A percentile compares a stretch with the other conserved stretches of the same genome.
Evolutionary conservation across 2,113 vertebrate genomes (phyloP).

Genomic region (Tylochromis polylepis): DNA sequence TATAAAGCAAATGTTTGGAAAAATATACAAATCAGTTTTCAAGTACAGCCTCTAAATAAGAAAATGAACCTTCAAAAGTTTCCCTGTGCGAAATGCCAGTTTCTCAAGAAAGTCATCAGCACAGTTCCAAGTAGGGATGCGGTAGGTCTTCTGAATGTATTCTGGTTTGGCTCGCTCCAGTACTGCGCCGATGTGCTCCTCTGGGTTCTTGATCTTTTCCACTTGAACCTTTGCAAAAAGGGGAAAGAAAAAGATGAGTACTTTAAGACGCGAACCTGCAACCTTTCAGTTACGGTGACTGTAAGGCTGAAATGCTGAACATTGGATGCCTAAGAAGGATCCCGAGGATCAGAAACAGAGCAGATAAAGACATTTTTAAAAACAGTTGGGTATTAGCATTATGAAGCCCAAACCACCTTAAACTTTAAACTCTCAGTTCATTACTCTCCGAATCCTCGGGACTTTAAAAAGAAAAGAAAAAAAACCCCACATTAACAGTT

Average conservation of each 20-base stretch:
- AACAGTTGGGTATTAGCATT: background rate
- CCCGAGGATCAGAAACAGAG: background rate
- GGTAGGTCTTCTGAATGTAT: constrained; percentile 93
- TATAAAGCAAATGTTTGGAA: background rate
- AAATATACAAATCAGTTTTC: background rate
- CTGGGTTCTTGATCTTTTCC: constrained; percentile 93
- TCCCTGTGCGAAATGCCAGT: constrained; percentile 86
- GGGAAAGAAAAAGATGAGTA: background rate
- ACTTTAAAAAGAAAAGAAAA: too few relatives aligned
- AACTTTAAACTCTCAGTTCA: background rate
- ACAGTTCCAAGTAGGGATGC: constrained; percentile 85
- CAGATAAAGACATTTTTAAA: background rate
- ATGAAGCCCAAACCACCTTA: background rate
- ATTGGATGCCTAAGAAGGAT: background rate
- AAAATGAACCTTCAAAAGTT: constrained; percentile 82
- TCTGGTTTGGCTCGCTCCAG: constrained; percentile 92
- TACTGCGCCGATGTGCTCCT: constrained; percentile 89
- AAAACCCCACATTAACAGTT: background rate
- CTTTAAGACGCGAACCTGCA: background rate
- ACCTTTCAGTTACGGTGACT: background rate
- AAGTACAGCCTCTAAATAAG: background rate
- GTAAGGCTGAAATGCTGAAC: background rate
- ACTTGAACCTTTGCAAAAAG: constrained; percentile 85
- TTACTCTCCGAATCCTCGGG: background rate
- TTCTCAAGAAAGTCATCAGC: constrained; percentile 94